Evolutionary conservation across 2,888 invertebrate species (phyloP).

Genomic region (Luffia ferchaultella): DNA sequence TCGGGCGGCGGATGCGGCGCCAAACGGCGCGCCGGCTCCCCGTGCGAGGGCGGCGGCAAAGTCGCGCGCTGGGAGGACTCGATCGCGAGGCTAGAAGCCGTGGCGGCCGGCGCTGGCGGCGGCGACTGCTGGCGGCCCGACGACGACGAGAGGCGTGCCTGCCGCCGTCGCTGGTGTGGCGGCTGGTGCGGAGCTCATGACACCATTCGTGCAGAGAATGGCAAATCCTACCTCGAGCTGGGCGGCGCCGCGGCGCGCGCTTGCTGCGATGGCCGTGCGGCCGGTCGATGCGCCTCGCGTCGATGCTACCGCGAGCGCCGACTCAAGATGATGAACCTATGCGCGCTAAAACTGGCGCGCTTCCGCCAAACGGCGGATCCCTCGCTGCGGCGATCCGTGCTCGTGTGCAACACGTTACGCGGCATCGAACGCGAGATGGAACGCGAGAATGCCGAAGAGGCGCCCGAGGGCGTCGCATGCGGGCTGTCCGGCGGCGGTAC

Average conservation of each 20-base stretch:
- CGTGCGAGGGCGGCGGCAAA: constrained; percentile 54
- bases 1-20: constrained; percentile 46
- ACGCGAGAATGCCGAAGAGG: constrained; percentile 67
- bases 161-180: constrained; percentile 65
- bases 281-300: constrained; percentile 79
- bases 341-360: constrained; percentile 89
- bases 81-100: constrained; percentile 56
- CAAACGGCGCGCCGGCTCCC: constrained; percentile 59
- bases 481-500: constrained; percentile 44
- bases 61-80: constrained; percentile 62
- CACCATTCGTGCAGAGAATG: constrained; percentile 90
- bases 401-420: constrained; percentile 92
- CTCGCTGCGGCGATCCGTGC: constrained; percentile 86
- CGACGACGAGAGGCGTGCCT: constrained; percentile 60
- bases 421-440: constrained; percentile 91
- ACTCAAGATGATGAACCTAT: constrained; percentile 88
- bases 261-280: constrained; percentile 78
- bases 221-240: constrained; percentile 88
- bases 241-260: constrained; percentile 81
- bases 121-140: constrained; percentile 67
- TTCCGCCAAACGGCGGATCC: constrained; percentile 91
- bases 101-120: constrained; percentile 71
- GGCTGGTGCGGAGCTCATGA: constrained; percentile 71
- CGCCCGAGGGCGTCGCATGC: constrained; percentile 45
- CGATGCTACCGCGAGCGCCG: constrained; percentile 87